These are phyloP conservation scores for Halictus ligatus DNA, from an alignment of 2,888 invertebrate species.

Conservation along the genomic window DNA sequence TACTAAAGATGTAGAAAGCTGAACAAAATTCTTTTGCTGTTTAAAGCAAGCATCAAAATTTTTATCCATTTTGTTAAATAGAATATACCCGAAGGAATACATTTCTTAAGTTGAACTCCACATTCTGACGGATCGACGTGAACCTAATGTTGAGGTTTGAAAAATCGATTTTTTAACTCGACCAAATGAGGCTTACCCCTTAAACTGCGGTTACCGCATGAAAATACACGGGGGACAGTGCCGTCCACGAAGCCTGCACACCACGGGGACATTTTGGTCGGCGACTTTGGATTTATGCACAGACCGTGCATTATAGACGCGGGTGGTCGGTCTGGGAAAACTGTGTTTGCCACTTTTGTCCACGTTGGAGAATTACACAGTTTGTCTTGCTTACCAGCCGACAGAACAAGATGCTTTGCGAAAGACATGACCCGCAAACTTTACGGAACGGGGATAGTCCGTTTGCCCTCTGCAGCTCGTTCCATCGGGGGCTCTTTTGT, in stretches of 20 bases:
- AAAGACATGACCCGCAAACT: background rate
- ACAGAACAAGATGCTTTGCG: constrained; percentile 17
- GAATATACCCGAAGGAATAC: too few relatives aligned
- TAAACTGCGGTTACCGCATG: background rate
- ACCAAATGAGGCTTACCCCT: background rate
- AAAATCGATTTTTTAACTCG: too few relatives aligned
- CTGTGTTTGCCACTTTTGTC: constrained; percentile 62
- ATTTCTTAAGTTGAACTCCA: too few relatives aligned
- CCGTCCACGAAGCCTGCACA: background rate
- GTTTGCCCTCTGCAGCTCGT: background rate
- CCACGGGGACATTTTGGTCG: background rate
- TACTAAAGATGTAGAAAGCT: too few relatives aligned
- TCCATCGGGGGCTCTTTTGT: constrained; percentile 47
- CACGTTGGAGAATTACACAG: constrained; percentile 57
- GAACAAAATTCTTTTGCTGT: too few relatives aligned
- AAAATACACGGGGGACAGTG: background rate
- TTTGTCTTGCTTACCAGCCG: constrained; percentile 69
- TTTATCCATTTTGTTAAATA: too few relatives aligned
- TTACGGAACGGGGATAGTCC: background rate
- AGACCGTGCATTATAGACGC: constrained; percentile 27
- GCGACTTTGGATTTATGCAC: constrained; percentile 38
- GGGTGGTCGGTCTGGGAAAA: constrained; percentile 32
- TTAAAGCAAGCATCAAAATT: too few relatives aligned
- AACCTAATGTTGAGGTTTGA: too few relatives aligned
- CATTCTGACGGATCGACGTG: too few relatives aligned